A percentile compares a stretch with the other conserved stretches of the same genome.
Evolutionary conservation across 2,797 vertebrate species (phyloP).

Genomic region (Hirundo rustica): DNA sequence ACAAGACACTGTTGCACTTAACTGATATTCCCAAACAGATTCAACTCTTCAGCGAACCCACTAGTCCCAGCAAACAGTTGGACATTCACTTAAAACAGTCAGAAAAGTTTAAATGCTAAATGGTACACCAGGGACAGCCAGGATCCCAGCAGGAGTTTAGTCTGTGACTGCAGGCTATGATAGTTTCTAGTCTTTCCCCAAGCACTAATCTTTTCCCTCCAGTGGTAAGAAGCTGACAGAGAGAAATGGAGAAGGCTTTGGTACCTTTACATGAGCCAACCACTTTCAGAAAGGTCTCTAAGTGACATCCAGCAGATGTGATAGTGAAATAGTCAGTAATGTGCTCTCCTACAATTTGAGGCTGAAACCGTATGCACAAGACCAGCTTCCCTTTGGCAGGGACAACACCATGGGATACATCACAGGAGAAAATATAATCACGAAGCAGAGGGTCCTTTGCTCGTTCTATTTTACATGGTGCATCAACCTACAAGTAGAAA

Average conservation of each 20-base stretch:
- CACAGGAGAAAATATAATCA: conserved; percentile 81
- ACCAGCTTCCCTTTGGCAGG: conserved; percentile 73
- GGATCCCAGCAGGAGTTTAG: not conserved
- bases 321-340: conserved; percentile 86
- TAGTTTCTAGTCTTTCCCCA: not conserved
- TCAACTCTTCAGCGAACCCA: not conserved
- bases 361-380: conserved; percentile 81
- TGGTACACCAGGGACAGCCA: not conserved
- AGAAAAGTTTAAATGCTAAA: not conserved
- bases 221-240: not conserved
- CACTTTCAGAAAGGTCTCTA: conserved; percentile 82
- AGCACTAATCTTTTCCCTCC: not conserved
- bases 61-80: not conserved
- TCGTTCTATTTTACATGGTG: conserved; percentile 79
- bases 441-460: conserved; percentile 40
- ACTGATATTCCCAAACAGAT: not conserved
- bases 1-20: not conserved
- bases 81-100: not conserved
- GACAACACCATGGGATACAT: conserved; percentile 68
- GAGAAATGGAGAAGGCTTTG: not conserved
- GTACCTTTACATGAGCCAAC: conserved; percentile 86
- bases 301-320: conserved; percentile 74
- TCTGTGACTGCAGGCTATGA: not conserved
- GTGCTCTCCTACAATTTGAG: conserved; percentile 78
- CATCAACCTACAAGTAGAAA: conserved; percentile 79